These are phyloP conservation scores for Drosophila hydei DNA, from an alignment of 1,140 invertebrate genomes.

Conservation along the genomic window DNA sequence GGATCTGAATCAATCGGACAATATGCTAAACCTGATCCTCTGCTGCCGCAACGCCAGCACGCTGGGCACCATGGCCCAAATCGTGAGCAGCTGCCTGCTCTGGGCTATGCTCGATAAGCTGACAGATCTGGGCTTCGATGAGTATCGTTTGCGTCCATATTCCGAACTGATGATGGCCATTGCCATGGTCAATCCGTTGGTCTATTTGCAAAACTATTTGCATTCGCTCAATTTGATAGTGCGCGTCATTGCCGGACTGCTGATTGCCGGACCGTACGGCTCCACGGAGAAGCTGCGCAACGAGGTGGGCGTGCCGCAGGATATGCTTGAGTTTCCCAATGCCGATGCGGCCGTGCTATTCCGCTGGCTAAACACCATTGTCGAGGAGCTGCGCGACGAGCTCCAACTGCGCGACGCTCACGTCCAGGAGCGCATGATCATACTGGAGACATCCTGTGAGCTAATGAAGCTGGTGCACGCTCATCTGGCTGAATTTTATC, in stretches of 20 bases:
- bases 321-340: slow-evolving; percentile 36
- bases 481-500: slow-evolving; percentile 18
- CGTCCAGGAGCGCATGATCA: slow-evolving; percentile 46
- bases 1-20: slow-evolving; percentile 35
- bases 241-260: slow-evolving; percentile 35
- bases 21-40: slow-evolving; percentile 52
- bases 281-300: slow-evolving; percentile 36
- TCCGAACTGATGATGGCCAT: slow-evolving; percentile 46
- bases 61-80: slow-evolving; percentile 53
- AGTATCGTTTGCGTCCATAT: slow-evolving; percentile 45
- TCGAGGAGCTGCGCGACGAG: slow-evolving; percentile 49
- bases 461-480: slow-evolving; percentile 37
- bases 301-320: slow-evolving; percentile 38
- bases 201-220: slow-evolving; percentile 52
- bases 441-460: slow-evolving; percentile 48
- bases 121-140: slow-evolving; percentile 45
- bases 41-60: slow-evolving; percentile 53
- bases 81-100: slow-evolving; percentile 52
- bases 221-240: slow-evolving; percentile 60
- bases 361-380: slow-evolving; percentile 58
- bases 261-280: slow-evolving; percentile 44
- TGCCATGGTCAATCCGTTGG: slow-evolving; percentile 51
- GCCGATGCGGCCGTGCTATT: slow-evolving; percentile 46
- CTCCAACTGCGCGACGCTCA: slow-evolving; percentile 28
- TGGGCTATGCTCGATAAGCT: slow-evolving; percentile 58